These are phyloP conservation scores for Conopomorpha cramerella DNA, from an alignment of 1,140 invertebrate species.

Conservation along the genomic window DNA sequence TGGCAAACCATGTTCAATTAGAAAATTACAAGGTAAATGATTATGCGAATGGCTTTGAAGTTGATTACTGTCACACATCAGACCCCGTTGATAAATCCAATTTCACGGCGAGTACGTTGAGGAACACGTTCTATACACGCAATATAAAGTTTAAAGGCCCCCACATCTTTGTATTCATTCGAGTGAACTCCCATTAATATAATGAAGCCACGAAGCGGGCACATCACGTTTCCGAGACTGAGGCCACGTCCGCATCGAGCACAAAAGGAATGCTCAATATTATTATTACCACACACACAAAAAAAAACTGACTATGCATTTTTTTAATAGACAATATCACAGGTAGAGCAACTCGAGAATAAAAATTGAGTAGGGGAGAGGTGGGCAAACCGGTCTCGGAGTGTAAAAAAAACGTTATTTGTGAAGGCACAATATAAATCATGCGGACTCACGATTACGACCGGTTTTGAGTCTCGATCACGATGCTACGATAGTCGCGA, in stretches of 20 bases:
- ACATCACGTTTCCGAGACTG: constrained; percentile 37
- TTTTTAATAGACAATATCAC: constrained; percentile 34
- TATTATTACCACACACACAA: constrained; percentile 38
- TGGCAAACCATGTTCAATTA: too few species aligned
- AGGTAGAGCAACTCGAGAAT: constrained; percentile 54
- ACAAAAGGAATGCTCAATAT: constrained; percentile 55
- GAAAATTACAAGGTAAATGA: too few species aligned
- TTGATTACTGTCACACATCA: neutral
- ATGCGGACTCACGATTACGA: constrained; percentile 40
- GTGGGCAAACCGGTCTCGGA: constrained; percentile 36
- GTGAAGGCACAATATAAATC: constrained; percentile 46
- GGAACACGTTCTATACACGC: constrained; percentile 17
- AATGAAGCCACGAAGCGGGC: constrained; percentile 45
- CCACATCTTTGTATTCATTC: constrained; percentile 48
- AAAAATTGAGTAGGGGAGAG: constrained; percentile 21
- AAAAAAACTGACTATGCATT: constrained; percentile 48
- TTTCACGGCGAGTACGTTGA: constrained; percentile 23
- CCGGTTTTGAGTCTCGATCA: constrained; percentile 33
- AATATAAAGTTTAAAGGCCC: constrained; percentile 40
- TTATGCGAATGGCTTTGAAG: too few species aligned
- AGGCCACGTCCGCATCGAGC: constrained; percentile 42
- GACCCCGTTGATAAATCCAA: constrained; percentile 21
- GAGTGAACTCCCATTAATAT: constrained; percentile 50
- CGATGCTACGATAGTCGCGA: constrained; percentile 9
- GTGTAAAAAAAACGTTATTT: constrained; percentile 32